Conservation (phyloP, 2,888 invertebrate genomes). For the Thereva unica region DNA sequence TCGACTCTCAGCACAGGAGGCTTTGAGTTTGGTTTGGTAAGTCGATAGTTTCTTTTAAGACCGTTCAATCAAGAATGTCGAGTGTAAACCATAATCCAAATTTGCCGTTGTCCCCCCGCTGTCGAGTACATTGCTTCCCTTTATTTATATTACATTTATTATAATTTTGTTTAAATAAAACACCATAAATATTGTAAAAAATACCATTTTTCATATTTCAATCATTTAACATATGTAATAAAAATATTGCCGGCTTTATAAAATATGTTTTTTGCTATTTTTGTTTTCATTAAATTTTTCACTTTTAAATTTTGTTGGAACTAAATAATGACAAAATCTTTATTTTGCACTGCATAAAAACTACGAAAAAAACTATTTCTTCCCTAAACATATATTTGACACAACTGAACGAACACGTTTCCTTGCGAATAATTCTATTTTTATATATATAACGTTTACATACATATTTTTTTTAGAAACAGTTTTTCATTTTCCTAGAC, state of each 20-base stretch:
- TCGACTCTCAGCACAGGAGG: too few relatives aligned
- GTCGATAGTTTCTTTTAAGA: too few relatives aligned
- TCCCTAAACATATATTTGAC: not conserved
- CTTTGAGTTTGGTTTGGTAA: too few relatives aligned
- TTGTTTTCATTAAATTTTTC: not conserved
- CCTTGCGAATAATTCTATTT: not conserved
- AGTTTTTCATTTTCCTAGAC: too few relatives aligned
- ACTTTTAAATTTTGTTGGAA: constrained; percentile 2
- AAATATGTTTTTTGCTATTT: constrained; percentile 15
- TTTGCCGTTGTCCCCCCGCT: too few relatives aligned
- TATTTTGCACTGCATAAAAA: constrained; percentile 12
- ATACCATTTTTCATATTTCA: constrained; percentile 26
- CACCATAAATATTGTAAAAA: constrained; percentile 6
- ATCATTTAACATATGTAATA: constrained; percentile 27
- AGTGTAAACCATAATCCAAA: too few relatives aligned
- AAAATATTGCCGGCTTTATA: constrained; percentile 28
- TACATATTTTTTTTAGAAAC: too few relatives aligned
- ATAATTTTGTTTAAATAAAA: not conserved
- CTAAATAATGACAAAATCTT: constrained; percentile 3
- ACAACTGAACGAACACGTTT: not conserved
- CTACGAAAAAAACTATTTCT: not conserved
- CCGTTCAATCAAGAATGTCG: too few relatives aligned
- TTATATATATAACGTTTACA: not conserved
- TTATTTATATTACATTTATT: too few relatives aligned
- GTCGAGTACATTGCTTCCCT: too few relatives aligned